A percentile compares a stretch with the other conserved stretches of the same genome.
These are phyloP conservation scores for Corythaixoides concolor DNA, from an alignment of 2,113 vertebrate species.

Conservation along the genomic window DNA sequence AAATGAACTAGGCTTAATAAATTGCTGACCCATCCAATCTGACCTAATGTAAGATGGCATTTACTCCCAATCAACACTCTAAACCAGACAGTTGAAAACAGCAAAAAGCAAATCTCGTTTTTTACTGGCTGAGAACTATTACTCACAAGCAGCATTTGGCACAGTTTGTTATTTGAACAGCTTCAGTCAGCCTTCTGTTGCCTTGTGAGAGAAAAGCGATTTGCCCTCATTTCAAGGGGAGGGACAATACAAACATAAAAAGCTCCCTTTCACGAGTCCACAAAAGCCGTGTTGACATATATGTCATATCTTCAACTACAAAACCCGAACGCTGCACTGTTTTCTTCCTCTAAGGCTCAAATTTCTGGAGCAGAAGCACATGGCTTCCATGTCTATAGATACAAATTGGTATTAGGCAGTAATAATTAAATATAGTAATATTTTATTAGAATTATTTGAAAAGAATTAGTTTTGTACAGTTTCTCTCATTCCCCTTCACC, in stretches of 20 bases:
- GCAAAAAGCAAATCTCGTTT: background rate
- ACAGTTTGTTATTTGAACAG: background rate
- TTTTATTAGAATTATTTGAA: background rate
- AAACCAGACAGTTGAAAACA: background rate
- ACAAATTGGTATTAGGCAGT: background rate
- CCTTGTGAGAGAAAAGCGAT: background rate
- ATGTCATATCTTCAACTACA: background rate
- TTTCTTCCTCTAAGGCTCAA: background rate
- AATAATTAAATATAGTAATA: background rate
- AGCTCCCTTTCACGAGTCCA: background rate
- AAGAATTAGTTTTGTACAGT: background rate
- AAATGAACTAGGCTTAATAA: background rate
- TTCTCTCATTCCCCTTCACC: background rate
- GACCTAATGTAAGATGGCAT: background rate
- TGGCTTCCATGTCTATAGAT: background rate
- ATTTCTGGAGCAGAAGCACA: background rate
- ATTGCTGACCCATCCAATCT: background rate
- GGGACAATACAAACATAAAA: background rate
- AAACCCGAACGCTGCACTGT: background rate
- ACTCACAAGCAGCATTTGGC: background rate
- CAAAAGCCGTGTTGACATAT: background rate
- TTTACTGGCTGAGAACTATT: background rate
- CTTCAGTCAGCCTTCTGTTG: background rate
- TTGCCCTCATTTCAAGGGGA: background rate
- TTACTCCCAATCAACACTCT: background rate